phyloP scores from a whole-genome alignment of 1,140 invertebrate genomes.

The Leptinotarsa texana region DNA sequence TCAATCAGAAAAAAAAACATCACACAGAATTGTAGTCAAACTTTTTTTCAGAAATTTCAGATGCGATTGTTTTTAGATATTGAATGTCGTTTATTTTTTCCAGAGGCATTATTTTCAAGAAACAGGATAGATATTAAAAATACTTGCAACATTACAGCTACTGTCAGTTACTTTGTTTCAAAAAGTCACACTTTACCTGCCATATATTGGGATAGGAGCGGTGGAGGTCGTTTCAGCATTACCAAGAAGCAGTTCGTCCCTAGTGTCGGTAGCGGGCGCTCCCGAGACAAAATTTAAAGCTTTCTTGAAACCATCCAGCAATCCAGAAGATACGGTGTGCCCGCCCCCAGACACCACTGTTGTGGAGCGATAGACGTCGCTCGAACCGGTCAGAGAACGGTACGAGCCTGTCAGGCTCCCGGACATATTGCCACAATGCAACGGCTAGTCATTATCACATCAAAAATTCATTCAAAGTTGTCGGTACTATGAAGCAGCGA shows the following conservation, averaged over 20 bases:
- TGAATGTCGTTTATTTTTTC: too few species aligned
- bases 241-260: constrained; percentile 60
- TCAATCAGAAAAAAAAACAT: too few species aligned
- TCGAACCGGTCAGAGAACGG: constrained; percentile 64
- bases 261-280: constrained; percentile 52
- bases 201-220: background rate
- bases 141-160: background rate
- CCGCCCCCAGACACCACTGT: constrained; percentile 64
- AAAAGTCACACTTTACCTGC: background rate
- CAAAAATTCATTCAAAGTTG: constrained; percentile 25
- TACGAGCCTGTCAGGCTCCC: constrained; percentile 64
- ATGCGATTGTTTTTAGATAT: too few species aligned
- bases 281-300: constrained; percentile 63
- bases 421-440: constrained; percentile 44
- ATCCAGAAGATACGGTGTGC: constrained; percentile 58
- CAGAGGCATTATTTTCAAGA: too few species aligned
- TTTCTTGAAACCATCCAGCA: constrained; percentile 67
- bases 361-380: constrained; percentile 68
- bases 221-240: constrained; percentile 7
- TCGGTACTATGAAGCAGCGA: background rate
- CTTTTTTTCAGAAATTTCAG: too few species aligned
- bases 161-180: background rate
- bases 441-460: constrained; percentile 23
- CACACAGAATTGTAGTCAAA: too few species aligned
- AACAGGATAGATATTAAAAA: background rate